A percentile compares a stretch with the other conserved stretches of the same genome.
Evolutionary conservation across 1,140 invertebrate species (phyloP).

Genomic region (Arctopsyche grandis): DNA sequence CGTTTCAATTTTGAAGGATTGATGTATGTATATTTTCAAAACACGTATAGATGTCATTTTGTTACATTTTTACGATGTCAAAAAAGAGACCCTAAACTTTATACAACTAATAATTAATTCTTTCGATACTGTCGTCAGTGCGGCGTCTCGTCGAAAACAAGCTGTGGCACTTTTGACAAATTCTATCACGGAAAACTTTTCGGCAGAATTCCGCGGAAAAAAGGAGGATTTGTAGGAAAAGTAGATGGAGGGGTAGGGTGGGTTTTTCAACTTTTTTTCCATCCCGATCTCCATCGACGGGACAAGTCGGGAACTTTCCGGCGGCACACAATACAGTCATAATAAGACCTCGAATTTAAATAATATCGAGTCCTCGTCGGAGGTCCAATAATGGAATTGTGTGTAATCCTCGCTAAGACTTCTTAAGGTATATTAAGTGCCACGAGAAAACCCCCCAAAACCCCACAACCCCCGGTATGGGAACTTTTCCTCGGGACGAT

Average conservation of each 20-base stretch:
- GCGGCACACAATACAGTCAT: slow-evolving; percentile 28
- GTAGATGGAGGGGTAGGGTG: not conserved
- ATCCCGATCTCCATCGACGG: not conserved
- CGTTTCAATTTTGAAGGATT: no score
- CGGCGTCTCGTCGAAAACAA: slow-evolving; percentile 26
- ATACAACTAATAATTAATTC: slow-evolving; percentile 41
- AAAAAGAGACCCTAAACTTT: no score
- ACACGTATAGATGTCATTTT: no score
- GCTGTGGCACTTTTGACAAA: slow-evolving; percentile 46
- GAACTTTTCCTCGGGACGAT: not conserved
- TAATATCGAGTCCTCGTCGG: slow-evolving; percentile 36
- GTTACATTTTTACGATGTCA: no score
- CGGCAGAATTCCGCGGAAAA: not conserved
- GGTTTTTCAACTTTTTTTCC: not conserved
- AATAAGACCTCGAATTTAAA: slow-evolving; percentile 39
- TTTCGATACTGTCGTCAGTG: slow-evolving; percentile 14
- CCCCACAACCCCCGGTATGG: not conserved
- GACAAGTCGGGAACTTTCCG: slow-evolving; percentile 11
- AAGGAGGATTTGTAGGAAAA: slow-evolving; percentile 4
- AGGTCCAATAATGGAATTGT: slow-evolving; percentile 45
- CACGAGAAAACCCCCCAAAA: not conserved
- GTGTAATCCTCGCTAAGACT: slow-evolving; percentile 43
- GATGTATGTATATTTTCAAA: no score
- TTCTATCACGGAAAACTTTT: slow-evolving; percentile 34
- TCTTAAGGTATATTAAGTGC: slow-evolving; percentile 44